Percentiles rank a stretch among this genome's conserved stretches.
Conservation (phyloP, 2,797 vertebrate species). For the Pseudotriccus pelzelni region DNA sequence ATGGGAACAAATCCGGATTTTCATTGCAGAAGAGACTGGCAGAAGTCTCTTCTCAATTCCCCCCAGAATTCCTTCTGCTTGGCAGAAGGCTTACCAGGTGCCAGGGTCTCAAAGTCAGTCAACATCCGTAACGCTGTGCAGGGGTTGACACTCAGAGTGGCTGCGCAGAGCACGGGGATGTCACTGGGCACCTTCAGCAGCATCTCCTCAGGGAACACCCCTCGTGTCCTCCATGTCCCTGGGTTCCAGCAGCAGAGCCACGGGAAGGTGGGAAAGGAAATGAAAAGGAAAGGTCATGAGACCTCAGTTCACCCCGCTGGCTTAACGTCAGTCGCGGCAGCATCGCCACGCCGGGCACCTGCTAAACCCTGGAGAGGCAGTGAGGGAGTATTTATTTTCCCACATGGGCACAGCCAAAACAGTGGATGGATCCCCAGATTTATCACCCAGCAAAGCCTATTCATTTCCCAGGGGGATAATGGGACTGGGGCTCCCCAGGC, state of each 20-base stretch:
- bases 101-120: slow-evolving; percentile 87
- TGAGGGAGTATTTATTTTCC: fast-evolving
- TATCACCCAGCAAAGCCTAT: not conserved
- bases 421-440: not conserved
- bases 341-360: fast-evolving
- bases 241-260: not conserved
- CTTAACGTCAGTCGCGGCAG: fast-evolving
- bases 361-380: not conserved
- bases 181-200: slow-evolving; percentile 83
- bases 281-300: not conserved
- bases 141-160: slow-evolving; percentile 91
- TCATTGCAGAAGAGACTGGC: fast-evolving
- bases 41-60: no score
- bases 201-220: slow-evolving; percentile 77
- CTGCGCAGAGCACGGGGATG: slow-evolving; percentile 87
- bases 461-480: not conserved
- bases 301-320: fast-evolving
- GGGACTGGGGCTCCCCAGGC: not conserved
- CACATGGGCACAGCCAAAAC: fast-evolving
- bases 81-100: slow-evolving; percentile 76
- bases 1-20: not conserved
- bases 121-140: slow-evolving; percentile 94
- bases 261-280: not conserved
- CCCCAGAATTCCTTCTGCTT: fast-evolving
- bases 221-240: slow-evolving; percentile 89